phyloP scores from a whole-genome alignment of 2,797 vertebrate species.

The Parauchenoglanis ngamensis region DNA sequence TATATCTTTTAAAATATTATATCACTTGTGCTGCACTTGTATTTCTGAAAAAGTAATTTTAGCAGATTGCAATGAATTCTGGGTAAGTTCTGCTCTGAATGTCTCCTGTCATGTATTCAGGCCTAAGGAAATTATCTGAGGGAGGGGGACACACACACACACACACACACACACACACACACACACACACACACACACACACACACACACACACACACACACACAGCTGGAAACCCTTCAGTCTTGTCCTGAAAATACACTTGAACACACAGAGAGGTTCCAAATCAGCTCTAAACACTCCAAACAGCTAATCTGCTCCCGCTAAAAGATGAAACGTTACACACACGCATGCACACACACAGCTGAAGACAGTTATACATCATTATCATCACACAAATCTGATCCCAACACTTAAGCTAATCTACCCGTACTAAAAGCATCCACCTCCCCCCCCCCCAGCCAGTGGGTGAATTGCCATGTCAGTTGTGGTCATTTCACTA shows the following conservation, averaged over 20 bases:
- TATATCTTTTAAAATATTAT: background rate
- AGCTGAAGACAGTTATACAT: background rate
- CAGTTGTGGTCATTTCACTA: background rate
- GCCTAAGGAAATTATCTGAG: background rate
- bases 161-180: background rate
- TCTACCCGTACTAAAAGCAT: conserved; percentile 4
- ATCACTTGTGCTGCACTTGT: background rate
- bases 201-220: conserved; percentile 3
- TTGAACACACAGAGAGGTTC: conserved; percentile 4
- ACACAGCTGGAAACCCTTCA: conserved; percentile 29
- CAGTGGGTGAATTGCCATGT: background rate
- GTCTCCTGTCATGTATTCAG: background rate
- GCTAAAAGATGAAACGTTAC: conserved; percentile 6
- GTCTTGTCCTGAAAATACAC: conserved; percentile 12
- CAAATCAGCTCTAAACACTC: conserved; percentile 17
- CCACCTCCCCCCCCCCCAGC: background rate
- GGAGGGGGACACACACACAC: no score
- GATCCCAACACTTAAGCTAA: conserved; percentile 1
- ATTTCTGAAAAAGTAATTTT: background rate
- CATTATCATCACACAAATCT: background rate
- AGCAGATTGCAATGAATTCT: background rate
- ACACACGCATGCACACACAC: conserved; percentile 3
- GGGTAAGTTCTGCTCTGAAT: no score
- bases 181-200: background rate
- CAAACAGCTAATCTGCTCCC: conserved; percentile 16